Evolutionary conservation across 2,113 vertebrate genomes (phyloP).

Genomic region (Microcebus jonahi): DNA sequence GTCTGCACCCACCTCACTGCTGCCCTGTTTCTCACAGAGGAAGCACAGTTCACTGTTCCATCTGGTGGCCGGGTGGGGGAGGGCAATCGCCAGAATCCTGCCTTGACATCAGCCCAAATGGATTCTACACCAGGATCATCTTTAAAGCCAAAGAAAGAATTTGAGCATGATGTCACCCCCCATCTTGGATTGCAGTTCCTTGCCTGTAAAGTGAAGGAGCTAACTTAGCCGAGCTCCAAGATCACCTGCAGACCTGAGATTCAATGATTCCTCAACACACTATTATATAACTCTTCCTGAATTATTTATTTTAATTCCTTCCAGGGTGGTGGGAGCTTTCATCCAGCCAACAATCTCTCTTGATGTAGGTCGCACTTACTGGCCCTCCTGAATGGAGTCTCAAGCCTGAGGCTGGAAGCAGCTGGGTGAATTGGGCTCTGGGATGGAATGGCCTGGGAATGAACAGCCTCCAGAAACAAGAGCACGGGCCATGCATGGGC

Average conservation of each 20-base stretch:
- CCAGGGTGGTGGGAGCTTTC: background rate
- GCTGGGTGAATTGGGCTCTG: background rate
- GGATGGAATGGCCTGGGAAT: background rate
- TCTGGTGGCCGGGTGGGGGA: rapidly evolving
- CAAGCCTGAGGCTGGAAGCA: background rate
- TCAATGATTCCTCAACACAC: background rate
- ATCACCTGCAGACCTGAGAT: background rate
- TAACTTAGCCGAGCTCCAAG: background rate
- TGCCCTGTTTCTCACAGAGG: background rate
- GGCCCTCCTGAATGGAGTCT: background rate
- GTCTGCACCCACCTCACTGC: background rate
- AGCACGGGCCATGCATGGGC: rapidly evolving
- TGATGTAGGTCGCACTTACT: background rate
- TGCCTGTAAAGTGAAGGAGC: background rate
- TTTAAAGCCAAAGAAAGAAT: background rate
- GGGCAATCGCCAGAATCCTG: background rate
- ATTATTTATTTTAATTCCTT: background rate
- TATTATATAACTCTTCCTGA: background rate
- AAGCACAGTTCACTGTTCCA: background rate
- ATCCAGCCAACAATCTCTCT: background rate
- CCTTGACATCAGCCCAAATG: background rate
- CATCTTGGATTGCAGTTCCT: background rate
- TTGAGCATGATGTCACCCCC: background rate
- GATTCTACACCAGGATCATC: background rate
- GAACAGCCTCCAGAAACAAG: background rate